A percentile compares a stretch with the other conserved stretches of the same genome.
phyloP scores from a whole-genome alignment of 2,113 vertebrate genomes.

The Gadus chalcogrammus region DNA sequence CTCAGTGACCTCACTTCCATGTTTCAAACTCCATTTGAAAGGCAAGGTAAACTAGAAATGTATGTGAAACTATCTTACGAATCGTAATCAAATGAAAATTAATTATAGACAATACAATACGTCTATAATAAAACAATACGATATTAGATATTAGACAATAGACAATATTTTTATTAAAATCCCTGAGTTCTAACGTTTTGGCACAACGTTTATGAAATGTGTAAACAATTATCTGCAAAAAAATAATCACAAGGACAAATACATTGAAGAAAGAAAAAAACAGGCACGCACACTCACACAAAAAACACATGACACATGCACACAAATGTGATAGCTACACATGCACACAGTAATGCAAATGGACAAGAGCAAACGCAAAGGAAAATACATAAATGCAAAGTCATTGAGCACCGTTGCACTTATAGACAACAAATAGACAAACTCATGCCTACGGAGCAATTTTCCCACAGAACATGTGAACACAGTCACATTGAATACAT shows the following conservation, averaged over 20 bases:
- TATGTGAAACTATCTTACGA: conserved; percentile 45
- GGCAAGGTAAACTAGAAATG: conserved; percentile 53
- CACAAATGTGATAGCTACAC: not conserved
- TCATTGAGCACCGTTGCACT: not conserved
- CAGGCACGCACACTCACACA: not conserved
- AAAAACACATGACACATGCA: not conserved
- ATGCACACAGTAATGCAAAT: not conserved
- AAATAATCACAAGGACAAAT: too few species aligned
- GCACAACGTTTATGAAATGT: too few species aligned
- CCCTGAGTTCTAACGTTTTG: too few species aligned
- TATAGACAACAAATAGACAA: conserved; percentile 9
- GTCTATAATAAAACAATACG: conserved; percentile 25
- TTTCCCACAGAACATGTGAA: not conserved
- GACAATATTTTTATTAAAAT: conserved; percentile 3
- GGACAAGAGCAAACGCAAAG: not conserved
- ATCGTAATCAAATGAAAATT: conserved; percentile 24
- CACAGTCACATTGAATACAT: not conserved
- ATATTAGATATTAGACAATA: conserved; percentile 17
- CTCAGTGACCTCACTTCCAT: conserved; percentile 65
- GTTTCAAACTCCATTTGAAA: conserved; percentile 52
- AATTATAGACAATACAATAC: conserved; percentile 7
- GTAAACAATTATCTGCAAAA: too few species aligned
- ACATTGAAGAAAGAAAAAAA: not conserved
- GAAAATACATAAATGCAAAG: conserved; percentile 6
- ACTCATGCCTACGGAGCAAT: conserved; percentile 6